Evolutionary conservation across 1,140 invertebrate species (phyloP), one percentile per base, ranked within the genome.

Genomic region (Anagrus nilaparvatae): DNA sequence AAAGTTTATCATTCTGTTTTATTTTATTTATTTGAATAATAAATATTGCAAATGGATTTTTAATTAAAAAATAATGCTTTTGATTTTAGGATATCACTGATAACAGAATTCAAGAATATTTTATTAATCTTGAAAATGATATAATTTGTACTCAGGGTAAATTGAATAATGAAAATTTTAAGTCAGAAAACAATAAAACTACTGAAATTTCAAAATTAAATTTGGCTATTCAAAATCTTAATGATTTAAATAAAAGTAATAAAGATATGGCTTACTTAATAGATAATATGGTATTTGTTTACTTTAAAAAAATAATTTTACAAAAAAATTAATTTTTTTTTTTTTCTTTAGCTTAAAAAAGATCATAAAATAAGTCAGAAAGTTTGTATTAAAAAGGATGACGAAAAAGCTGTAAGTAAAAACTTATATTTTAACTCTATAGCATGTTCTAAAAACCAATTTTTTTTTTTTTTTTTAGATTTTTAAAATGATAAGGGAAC

Each of bases 211-310:
- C 40, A 23, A 54, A 54, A 43, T 27, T 60, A 19, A n/a, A 30
- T 13, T 44, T 47, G 28, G 43, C 45, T 20, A 57, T 57, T 48
- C 32, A 49, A 16, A 52, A 34, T 36, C 29, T 63, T 41, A 51
- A 44, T 6, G 46, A 52, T 41, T 49, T 62, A 17, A 47, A 50
- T 38, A 42, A 40, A 21, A 55, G 52, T 33, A 62, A 57, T 43
- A 33, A 47, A 18, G 48, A 55, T 16, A 47, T 20, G 21, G 35
- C 55, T 27, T 12, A 18, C 19, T 33, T 51, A 14, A 36, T 56
- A 19, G 44, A 54, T 38, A 42, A 46, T 21, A 41, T 46, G 34
- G 41, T 57, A 48, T 21, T 31, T 45, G 28, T n/a, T 13, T 21
- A 18, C 2, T 19, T 21, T 31, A 18, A 31, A 40, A 30, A 18